These are phyloP conservation scores for Crax fasciolata DNA, from an alignment of 2,797 vertebrate species.

Conservation along the genomic window DNA sequence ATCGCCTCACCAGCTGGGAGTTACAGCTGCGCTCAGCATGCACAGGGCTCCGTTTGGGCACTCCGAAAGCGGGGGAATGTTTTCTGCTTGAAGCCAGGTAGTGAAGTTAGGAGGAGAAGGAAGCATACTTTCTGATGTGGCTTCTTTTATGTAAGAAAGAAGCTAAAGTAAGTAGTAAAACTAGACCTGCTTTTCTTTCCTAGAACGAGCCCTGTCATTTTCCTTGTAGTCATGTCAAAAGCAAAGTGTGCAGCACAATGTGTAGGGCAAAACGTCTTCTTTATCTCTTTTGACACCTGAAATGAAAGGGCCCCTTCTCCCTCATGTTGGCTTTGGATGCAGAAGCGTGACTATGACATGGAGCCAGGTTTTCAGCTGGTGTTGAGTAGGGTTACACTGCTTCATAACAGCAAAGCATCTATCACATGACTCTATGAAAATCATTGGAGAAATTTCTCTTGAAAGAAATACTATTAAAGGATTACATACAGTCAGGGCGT, in stretches of 20 bases:
- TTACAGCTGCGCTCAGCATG: background rate
- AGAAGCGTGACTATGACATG: background rate
- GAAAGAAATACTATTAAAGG: background rate
- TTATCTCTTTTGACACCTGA: background rate
- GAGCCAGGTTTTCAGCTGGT: background rate
- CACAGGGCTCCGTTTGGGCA: background rate
- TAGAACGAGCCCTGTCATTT: background rate
- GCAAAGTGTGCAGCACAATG: background rate
- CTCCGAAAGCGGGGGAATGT: background rate
- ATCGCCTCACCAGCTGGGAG: constrained; percentile 5
- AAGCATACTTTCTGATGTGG: background rate
- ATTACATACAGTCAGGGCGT: fast-evolving
- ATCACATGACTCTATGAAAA: background rate
- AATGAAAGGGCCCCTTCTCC: background rate
- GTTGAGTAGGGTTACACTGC: background rate
- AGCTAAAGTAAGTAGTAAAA: background rate
- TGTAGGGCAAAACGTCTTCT: background rate
- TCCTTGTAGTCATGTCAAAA: background rate
- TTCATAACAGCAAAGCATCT: background rate
- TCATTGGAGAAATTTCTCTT: background rate
- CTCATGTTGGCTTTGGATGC: background rate
- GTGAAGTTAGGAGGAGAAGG: constrained; percentile 8
- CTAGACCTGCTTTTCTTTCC: background rate
- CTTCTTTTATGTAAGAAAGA: constrained; percentile 2
- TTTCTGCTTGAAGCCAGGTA: constrained; percentile 8